Evolutionary conservation across 2,888 invertebrate species (phyloP), one percentile per base, ranked within the genome.

Genomic region (Catocala nupta): DNA sequence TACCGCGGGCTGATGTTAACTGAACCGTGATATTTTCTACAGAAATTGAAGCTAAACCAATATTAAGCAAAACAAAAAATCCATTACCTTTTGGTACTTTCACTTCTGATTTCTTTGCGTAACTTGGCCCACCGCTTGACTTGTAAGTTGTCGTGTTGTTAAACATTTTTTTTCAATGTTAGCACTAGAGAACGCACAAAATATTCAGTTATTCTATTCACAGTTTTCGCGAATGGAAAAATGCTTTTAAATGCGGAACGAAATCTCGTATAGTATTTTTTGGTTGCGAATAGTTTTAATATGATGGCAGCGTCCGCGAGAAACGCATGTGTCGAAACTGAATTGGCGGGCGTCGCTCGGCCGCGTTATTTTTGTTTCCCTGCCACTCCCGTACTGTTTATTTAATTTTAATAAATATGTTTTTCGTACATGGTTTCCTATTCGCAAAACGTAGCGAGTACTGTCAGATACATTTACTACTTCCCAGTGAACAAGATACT

Each of bases 351-450:
- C 69, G 69, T 74, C 83, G 79, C 82, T 55, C 83, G 83, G 77
- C 82, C 77, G 83, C 81, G 92, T 90, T 93, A 93, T 93, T 93
- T 93, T 91, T 90, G 89, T 87, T 91, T 77, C 84, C 67, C 54
- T 82, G 69, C 73, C 77, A 81, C 83, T 80, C 83, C 73, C 81
- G 81, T 78, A 68, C 71, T 86, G 87, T 90, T 88, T 89, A 88
- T 87, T 85, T 84, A 85, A 88, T 88, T 87, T 89, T 86, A 88
- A 87, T 89, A 86, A 87, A 83, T 87, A 88, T 84, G 83, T 87
- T 86, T 83, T 76, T 70, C 67, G 63, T 67, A 69, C 73, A 75
- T 69, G 66, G 73, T 57, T 53, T 57, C 57, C 45, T 43, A 71
- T 51, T 58, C 6, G 42, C 51, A 49, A 55, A 62, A 59, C 12